These are phyloP conservation scores for Okamejei kenojei DNA, from an alignment of 2,797 vertebrate species.

Conservation along the genomic window DNA sequence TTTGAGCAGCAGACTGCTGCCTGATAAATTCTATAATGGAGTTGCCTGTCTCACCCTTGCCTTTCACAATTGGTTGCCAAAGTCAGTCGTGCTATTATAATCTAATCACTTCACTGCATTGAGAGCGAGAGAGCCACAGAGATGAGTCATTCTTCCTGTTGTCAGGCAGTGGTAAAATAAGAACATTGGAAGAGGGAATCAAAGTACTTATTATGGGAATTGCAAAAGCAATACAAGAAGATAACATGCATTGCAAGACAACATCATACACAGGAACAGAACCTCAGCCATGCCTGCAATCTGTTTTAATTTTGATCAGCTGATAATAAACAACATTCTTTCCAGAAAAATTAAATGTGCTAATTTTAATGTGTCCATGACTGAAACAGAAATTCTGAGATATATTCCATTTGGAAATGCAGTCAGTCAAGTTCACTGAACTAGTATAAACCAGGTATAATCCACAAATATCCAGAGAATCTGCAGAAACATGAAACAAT, in stretches of 20 bases:
- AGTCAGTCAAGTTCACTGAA: background rate
- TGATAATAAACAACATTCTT: background rate
- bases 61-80: background rate
- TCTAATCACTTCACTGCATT: background rate
- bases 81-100: background rate
- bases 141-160: constrained; percentile 14
- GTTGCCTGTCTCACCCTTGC: background rate
- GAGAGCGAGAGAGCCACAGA: background rate
- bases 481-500: background rate
- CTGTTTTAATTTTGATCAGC: background rate
- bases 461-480: background rate
- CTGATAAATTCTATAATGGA: background rate
- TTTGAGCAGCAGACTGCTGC: background rate
- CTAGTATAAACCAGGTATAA: background rate
- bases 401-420: background rate
- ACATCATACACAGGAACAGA: background rate
- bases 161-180: constrained; percentile 15
- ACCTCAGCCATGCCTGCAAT: background rate
- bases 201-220: background rate
- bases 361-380: background rate
- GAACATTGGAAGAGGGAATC: constrained; percentile 19
- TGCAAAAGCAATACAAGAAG: background rate
- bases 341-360: background rate
- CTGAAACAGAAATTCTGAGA: background rate
- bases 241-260: constrained; percentile 15